Base-by-base conservation (phyloP, 1,140 invertebrate species). In the Homalodisca vitripennis region DNA sequence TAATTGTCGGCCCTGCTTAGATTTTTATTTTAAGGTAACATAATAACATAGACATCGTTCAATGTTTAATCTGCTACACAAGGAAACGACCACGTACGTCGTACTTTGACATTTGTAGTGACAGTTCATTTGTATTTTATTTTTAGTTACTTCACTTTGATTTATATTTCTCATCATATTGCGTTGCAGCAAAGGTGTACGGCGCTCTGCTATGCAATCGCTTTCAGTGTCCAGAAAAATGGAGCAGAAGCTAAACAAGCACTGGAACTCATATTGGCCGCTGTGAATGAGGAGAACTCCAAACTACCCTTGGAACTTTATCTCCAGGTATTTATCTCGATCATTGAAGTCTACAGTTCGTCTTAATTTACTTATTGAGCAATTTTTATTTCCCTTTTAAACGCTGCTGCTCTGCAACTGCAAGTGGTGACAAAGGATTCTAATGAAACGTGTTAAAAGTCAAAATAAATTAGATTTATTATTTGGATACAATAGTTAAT, bases 171-270 rank as follows among this genome's bases (percentile, higher is more conserved):
- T n/a, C n/a, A n/a, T n/a, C n/a, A n/a, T n/a, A 34, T 53, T 51
- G 31, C 46, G 17, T 70, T 68, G n/a, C 70, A 75, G 62, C 72
- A 76, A 69, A 74, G 75, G 14, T 77, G 77, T 51, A 78, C 76
- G 12, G 76, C 78, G 2, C 66, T 80, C 24, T 80, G 78, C 70
- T 79, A 79, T 67, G 74, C 75, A 0, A 76, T 78, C 31, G 73
- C 78, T 0, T 74, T 74, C 41, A 73, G 70, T 14, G 67, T 77
- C 13, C 67, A 71, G 29, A 74, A 74, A 32, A 51, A 57, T n/a
- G 30, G 71, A 47, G 41, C 41, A n/a, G 31, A 27, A 17, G 31
- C 66, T 1, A 68, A 69, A 14, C 29, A 41, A 24, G 34, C 72
- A 17, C n/a, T 73, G 14, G 62, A 73, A 53, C 14, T 14, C 12